phyloP scores from a whole-genome alignment of 2,888 invertebrate species.

The Hirtodrosophila alboralis region DNA sequence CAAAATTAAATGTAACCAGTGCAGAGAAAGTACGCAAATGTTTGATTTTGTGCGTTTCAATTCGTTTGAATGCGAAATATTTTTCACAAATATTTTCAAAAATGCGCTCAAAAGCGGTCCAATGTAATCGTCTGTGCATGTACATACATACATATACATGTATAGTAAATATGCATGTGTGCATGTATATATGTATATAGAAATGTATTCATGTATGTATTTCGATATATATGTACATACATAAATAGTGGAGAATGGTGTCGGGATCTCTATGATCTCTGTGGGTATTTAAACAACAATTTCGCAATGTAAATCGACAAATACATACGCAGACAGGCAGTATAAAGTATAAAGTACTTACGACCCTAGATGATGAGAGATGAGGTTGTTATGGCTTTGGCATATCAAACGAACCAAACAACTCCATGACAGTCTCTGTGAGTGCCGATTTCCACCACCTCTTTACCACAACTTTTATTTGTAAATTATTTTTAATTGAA shows the following conservation, averaged over 20 bases:
- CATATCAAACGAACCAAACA: constrained; percentile 49
- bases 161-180: too few species aligned
- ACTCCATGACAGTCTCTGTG: constrained; percentile 28
- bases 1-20: constrained; percentile 53
- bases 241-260: constrained; percentile 7
- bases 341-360: constrained; percentile 4
- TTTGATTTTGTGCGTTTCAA: constrained; percentile 71
- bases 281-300: constrained; percentile 66
- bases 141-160: background rate
- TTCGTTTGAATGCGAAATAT: constrained; percentile 70
- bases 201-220: constrained; percentile 1
- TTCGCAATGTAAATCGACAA: constrained; percentile 71
- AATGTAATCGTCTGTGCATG: constrained; percentile 38
- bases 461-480: constrained; percentile 53
- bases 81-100: constrained; percentile 67
- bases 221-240: background rate
- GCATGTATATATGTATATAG: background rate
- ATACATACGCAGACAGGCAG: constrained; percentile 31
- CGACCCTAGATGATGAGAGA: constrained; percentile 21
- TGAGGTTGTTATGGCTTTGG: constrained; percentile 43
- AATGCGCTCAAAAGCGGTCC: constrained; percentile 68
- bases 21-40: constrained; percentile 54
- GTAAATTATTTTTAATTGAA: constrained; percentile 76
- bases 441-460: constrained; percentile 24
- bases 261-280: constrained; percentile 59